A percentile compares a stretch with the other conserved stretches of the same genome.
phyloP scores from a whole-genome alignment of 2,888 invertebrate genomes.

The Anaspis maculata region DNA sequence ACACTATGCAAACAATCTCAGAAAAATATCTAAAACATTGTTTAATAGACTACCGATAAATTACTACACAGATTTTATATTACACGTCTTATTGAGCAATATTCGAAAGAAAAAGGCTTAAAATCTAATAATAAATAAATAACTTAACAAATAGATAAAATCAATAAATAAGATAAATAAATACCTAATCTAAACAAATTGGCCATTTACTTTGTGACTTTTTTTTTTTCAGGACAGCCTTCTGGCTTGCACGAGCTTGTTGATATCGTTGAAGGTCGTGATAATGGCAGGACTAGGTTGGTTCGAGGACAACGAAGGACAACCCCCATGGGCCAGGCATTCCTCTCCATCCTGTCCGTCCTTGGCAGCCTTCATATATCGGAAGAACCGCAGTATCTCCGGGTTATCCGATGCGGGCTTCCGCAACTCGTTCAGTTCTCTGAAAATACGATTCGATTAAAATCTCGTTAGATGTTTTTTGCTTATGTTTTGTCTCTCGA shows the following conservation, averaged over 20 bases:
- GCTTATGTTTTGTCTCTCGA: too few species aligned
- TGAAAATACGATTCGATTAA: constrained; percentile 35
- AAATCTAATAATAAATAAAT: too few species aligned
- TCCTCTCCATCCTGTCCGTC: constrained; percentile 75
- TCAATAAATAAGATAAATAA: constrained; percentile 5
- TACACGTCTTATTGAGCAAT: too few species aligned
- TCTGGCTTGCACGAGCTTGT: constrained; percentile 76
- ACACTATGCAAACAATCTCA: too few species aligned
- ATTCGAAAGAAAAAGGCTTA: too few species aligned
- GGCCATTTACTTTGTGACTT: neutral
- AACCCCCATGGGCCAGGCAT: constrained; percentile 61
- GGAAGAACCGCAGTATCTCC: constrained; percentile 80
- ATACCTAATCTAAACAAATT: neutral
- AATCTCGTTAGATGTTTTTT: too few species aligned
- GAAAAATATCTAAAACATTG: too few species aligned
- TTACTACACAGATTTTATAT: too few species aligned
- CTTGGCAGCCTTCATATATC: constrained; percentile 84
- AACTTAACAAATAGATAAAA: neutral
- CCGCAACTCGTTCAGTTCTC: constrained; percentile 76
- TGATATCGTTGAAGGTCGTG: constrained; percentile 78
- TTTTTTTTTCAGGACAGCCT: constrained; percentile 48
- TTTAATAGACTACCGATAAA: too few species aligned
- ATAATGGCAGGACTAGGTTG: constrained; percentile 74
- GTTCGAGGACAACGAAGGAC: constrained; percentile 53
- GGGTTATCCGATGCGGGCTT: constrained; percentile 81